Evolutionary conservation across 2,113 vertebrate species (phyloP).

Genomic region (Eurypyga helias): DNA sequence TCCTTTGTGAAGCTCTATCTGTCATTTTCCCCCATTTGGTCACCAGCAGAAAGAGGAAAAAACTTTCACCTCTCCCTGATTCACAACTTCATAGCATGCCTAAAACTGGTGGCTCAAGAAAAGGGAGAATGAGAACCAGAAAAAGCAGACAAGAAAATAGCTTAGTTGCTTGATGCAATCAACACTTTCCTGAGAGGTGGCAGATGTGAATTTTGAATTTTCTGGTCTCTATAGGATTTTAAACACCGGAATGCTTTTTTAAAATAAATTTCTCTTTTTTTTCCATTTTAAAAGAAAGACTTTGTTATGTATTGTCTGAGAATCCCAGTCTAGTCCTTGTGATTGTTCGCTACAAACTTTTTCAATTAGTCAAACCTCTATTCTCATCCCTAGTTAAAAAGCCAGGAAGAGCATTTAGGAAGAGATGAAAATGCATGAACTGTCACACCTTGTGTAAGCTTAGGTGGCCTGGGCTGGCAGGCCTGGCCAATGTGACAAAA

Average conservation of each 20-base stretch:
- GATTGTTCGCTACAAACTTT: not conserved
- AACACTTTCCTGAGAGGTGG: not conserved
- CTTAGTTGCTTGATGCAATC: not conserved
- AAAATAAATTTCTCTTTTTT: not conserved
- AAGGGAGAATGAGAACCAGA: not conserved
- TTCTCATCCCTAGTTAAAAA: not conserved
- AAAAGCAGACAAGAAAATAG: not conserved
- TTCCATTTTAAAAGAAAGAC: not conserved
- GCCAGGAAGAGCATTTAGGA: not conserved
- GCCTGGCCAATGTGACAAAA: not conserved
- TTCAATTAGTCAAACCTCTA: not conserved
- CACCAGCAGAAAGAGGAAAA: not conserved
- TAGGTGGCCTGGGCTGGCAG: not conserved
- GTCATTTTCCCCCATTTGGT: not conserved
- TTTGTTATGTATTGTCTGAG: not conserved
- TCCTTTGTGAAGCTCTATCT: not conserved
- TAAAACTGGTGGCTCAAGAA: not conserved
- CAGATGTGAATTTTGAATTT: not conserved
- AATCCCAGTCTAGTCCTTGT: not conserved
- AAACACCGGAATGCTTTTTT: not conserved
- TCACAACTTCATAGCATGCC: not conserved
- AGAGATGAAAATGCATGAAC: not conserved
- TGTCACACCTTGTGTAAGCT: not conserved
- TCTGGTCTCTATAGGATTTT: not conserved
- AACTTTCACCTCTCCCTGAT: not conserved